Evolutionary conservation across 2,888 invertebrate species (phyloP).

Genomic region (Dione vanillae): DNA sequence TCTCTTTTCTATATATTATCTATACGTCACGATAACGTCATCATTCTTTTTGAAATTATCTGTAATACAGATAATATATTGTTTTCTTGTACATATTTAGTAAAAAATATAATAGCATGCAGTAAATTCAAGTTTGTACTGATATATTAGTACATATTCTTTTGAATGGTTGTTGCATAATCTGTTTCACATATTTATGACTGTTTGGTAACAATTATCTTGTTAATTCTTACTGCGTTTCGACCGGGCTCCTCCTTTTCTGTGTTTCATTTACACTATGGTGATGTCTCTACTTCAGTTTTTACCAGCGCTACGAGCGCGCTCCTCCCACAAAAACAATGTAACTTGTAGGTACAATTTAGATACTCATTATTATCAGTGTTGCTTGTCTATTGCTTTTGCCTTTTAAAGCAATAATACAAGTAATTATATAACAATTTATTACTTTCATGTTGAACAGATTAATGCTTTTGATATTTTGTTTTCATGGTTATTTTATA

Average conservation of each 20-base stretch:
- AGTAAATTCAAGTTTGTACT: background rate
- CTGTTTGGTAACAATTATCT: background rate
- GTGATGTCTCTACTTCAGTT: conserved; percentile 43
- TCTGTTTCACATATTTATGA: background rate
- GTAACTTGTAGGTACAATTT: conserved; percentile 25
- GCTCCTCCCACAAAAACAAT: conserved; percentile 25
- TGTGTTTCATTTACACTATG: conserved; percentile 33
- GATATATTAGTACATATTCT: background rate
- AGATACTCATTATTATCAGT: conserved; percentile 21
- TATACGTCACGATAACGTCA: background rate
- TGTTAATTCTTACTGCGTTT: background rate
- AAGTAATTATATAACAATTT: conserved; percentile 12
- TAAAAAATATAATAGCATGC: no score
- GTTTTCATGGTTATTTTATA: no score
- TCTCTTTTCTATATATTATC: no score
- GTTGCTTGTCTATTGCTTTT: conserved; percentile 27
- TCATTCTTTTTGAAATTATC: background rate
- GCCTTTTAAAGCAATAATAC: conserved; percentile 24
- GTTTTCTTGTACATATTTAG: background rate
- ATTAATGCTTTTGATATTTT: background rate
- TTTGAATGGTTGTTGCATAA: background rate
- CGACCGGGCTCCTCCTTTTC: conserved; percentile 43
- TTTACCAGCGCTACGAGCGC: conserved; percentile 29
- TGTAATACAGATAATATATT: background rate
- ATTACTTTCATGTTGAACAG: conserved; percentile 11